These are phyloP conservation scores for Drosophila asahinai DNA, from an alignment of 1,140 invertebrate genomes.

Conservation along the genomic window DNA sequence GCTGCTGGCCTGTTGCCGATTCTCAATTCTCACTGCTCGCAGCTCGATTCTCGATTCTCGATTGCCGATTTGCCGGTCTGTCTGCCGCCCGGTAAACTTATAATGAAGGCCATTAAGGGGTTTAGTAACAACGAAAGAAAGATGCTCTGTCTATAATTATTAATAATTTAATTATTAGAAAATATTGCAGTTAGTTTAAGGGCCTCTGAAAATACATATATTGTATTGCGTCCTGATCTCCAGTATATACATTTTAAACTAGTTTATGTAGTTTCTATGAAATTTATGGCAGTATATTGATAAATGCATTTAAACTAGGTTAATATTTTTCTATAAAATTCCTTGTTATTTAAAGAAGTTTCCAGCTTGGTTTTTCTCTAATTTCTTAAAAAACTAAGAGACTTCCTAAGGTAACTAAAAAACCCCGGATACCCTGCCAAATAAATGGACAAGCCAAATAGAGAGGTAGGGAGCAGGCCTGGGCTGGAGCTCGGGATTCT, in stretches of 20 bases:
- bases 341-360: neutral
- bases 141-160: slow-evolving; percentile 17
- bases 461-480: slow-evolving; percentile 25
- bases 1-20: slow-evolving; percentile 45
- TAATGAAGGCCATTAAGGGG: slow-evolving; percentile 47
- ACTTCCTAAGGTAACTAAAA: neutral
- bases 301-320: neutral
- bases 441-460: slow-evolving; percentile 13
- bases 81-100: slow-evolving; percentile 55
- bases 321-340: neutral
- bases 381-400: neutral
- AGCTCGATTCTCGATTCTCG: slow-evolving; percentile 3
- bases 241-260: too few species aligned
- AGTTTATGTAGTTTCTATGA: too few species aligned
- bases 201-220: too few species aligned
- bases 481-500: slow-evolving; percentile 37
- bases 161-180: neutral
- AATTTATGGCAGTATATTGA: too few species aligned
- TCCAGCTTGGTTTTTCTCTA: neutral
- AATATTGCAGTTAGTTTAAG: too few species aligned
- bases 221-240: neutral
- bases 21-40: slow-evolving; percentile 16
- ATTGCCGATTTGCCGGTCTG: slow-evolving; percentile 58
- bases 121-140: neutral
- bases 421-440: neutral